Conservation (phyloP, 1,140 invertebrate species). For the Drosophila jambulina region DNA sequence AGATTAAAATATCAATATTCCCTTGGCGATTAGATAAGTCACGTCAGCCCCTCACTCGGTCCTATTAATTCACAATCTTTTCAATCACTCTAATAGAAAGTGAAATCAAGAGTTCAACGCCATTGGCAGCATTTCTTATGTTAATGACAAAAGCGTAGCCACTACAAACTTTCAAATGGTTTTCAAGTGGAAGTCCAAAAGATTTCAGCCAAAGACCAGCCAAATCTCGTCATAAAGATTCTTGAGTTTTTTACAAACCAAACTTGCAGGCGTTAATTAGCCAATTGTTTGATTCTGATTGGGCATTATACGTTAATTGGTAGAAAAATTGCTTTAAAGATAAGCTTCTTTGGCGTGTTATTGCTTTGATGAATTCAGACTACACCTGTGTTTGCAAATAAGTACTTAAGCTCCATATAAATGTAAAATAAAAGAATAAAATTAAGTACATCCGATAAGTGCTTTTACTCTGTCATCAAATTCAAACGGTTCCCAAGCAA, state of each 20-base stretch:
- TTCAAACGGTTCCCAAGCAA: background rate
- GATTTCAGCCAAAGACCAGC: slow-evolving; percentile 1
- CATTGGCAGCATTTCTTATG: slow-evolving; percentile 54
- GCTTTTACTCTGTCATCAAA: background rate
- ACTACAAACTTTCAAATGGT: slow-evolving; percentile 35
- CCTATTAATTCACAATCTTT: slow-evolving; percentile 24
- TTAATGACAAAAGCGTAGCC: slow-evolving; percentile 39
- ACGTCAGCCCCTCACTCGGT: slow-evolving; percentile 6
- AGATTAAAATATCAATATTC: slow-evolving; percentile 17
- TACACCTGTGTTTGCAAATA: background rate
- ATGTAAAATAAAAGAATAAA: background rate
- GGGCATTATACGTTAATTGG: background rate
- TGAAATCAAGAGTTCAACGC: slow-evolving; percentile 66
- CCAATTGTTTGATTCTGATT: slow-evolving; percentile 29
- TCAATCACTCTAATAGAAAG: slow-evolving; percentile 57
- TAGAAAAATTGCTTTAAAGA: background rate
- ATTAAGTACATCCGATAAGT: background rate
- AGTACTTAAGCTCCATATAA: background rate
- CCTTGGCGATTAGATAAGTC: slow-evolving; percentile 41
- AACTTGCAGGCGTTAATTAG: slow-evolving; percentile 41
- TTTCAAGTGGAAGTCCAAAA: slow-evolving; percentile 17
- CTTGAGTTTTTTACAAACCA: slow-evolving; percentile 36
- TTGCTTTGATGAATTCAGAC: background rate
- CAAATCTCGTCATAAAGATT: slow-evolving; percentile 46
- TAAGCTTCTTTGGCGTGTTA: background rate